Percentiles rank a stretch among this genome's conserved stretches.
Evolutionary conservation across 2,888 invertebrate species (phyloP).

Genomic region (Herminia tarsipennalis): DNA sequence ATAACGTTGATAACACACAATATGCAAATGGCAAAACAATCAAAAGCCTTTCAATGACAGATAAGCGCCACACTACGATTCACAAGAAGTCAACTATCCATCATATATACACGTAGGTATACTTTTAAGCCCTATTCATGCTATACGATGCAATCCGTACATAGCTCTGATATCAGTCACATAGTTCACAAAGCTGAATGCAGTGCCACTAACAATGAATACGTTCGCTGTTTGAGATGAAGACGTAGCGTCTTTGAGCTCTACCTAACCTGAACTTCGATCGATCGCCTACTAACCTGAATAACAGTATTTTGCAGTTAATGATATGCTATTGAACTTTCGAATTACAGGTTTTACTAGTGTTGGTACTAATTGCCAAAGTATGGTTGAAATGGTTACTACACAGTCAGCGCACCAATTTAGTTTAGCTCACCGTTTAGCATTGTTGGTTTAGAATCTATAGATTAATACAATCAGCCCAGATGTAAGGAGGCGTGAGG

Average conservation of each 20-base stretch:
- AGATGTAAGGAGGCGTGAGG: too few relatives aligned
- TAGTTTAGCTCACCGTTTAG: too few relatives aligned
- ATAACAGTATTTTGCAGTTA: not conserved
- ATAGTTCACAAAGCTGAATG: constrained; percentile 15
- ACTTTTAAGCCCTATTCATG: not conserved
- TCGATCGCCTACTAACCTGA: not conserved
- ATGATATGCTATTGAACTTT: not conserved
- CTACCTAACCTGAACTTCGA: not conserved
- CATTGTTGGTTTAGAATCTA: too few relatives aligned
- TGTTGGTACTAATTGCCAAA: too few relatives aligned
- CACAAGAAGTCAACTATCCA: not conserved
- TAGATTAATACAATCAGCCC: too few relatives aligned
- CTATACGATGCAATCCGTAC: not conserved
- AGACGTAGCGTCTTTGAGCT: constrained; percentile 2
- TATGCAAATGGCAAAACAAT: too few relatives aligned
- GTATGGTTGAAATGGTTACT: too few relatives aligned
- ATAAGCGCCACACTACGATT: too few relatives aligned
- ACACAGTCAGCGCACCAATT: too few relatives aligned
- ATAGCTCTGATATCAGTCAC: constrained; percentile 9
- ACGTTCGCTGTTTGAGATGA: constrained; percentile 2
- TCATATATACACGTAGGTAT: not conserved
- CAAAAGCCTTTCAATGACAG: too few relatives aligned
- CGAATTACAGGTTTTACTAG: not conserved
- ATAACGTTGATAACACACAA: too few relatives aligned
- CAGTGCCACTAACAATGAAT: constrained; percentile 17